Percentiles rank a stretch among this genome's conserved stretches.
These are phyloP conservation scores for Alectoris magna DNA, from an alignment of 2,797 vertebrate genomes.

Conservation along the genomic window DNA sequence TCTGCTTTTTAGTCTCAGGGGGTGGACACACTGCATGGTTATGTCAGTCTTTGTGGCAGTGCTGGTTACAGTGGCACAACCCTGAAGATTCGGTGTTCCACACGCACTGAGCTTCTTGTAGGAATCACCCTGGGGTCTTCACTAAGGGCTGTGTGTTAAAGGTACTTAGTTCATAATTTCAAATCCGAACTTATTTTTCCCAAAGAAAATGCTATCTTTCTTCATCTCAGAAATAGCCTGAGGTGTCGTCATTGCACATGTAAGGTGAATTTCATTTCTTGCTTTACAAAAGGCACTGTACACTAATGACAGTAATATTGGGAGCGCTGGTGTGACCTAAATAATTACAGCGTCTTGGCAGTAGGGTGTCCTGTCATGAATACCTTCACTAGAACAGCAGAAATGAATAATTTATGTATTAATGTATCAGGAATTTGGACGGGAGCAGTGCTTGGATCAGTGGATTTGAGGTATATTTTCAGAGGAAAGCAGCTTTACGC, in stretches of 20 bases:
- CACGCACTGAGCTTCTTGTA: background rate
- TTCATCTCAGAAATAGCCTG: slow-evolving; percentile 4
- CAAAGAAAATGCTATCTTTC: background rate
- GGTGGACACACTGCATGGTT: background rate
- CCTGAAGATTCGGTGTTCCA: background rate
- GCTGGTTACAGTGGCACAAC: background rate
- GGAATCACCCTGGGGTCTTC: background rate
- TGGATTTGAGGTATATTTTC: background rate
- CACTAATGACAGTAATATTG: background rate
- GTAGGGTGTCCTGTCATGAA: background rate
- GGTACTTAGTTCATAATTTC: background rate
- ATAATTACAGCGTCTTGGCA: background rate
- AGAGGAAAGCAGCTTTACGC: background rate
- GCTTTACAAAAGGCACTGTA: background rate
- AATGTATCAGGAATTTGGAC: background rate
- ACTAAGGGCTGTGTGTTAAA: background rate
- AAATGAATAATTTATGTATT: background rate
- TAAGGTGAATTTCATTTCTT: background rate
- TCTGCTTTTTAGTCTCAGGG: background rate
- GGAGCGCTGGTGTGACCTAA: background rate
- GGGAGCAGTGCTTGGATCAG: background rate
- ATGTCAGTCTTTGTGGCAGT: background rate
- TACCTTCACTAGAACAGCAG: background rate
- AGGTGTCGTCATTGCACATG: background rate
- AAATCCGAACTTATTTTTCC: slow-evolving; percentile 1